Evolutionary conservation across 2,797 vertebrate genomes (phyloP).

Genomic region (Sebastolobus altivelis): DNA sequence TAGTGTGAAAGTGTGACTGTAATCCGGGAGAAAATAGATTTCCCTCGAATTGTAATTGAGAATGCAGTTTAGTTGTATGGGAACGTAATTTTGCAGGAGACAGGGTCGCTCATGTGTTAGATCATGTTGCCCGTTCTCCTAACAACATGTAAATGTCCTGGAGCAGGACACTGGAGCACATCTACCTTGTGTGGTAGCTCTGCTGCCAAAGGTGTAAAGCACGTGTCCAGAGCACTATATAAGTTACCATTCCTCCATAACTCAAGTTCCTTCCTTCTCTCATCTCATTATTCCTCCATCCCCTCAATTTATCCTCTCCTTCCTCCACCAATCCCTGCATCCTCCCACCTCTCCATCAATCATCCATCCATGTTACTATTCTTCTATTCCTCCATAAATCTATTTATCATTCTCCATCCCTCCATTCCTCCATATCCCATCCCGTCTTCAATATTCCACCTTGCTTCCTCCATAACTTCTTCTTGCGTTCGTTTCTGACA

Average conservation of each 20-base stretch:
- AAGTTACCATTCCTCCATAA: constrained; percentile 34
- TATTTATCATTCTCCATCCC: neutral
- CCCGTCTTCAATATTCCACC: constrained; percentile 19
- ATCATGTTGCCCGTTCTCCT: neutral
- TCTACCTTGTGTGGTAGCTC: neutral
- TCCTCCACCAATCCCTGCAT: constrained; percentile 12
- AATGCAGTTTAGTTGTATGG: too few relatives aligned
- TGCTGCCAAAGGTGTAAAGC: neutral
- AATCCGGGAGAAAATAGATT: too few relatives aligned
- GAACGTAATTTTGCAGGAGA: too few relatives aligned
- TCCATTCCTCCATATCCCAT: neutral
- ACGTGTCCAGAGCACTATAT: neutral
- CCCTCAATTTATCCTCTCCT: neutral
- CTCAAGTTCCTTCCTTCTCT: constrained; percentile 18
- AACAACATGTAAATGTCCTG: neutral
- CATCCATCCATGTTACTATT: constrained; percentile 29
- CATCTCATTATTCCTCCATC: constrained; percentile 19
- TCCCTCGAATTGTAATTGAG: too few relatives aligned
- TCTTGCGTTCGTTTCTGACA: neutral
- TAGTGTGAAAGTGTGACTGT: too few relatives aligned
- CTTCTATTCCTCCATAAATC: constrained; percentile 25
- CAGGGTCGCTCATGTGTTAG: neutral
- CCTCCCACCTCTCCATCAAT: constrained; percentile 30
- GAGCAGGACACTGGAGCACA: neutral
- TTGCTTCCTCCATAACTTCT: constrained; percentile 1